Conservation (phyloP, 2,113 vertebrate species). For the Gallinago jamesoni region DNA sequence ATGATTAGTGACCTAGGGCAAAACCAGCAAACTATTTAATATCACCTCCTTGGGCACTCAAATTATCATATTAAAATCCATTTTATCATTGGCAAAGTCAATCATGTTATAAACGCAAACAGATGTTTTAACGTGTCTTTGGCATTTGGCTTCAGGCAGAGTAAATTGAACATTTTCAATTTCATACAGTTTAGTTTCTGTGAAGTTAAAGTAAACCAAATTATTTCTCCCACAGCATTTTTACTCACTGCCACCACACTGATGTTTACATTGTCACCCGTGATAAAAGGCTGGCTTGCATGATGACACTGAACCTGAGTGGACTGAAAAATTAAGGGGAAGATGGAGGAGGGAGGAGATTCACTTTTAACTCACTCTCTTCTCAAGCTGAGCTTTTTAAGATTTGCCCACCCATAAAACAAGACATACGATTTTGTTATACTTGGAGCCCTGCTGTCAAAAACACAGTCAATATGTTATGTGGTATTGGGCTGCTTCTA, state of each 20-base stretch:
- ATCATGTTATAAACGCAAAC: conserved; percentile 38
- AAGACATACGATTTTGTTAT: conserved; percentile 25
- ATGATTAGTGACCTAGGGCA: background rate
- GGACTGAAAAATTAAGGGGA: background rate
- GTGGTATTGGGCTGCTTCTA: background rate
- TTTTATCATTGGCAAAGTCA: conserved; percentile 54
- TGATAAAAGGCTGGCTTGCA: conserved; percentile 14
- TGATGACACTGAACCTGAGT: background rate
- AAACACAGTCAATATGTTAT: background rate
- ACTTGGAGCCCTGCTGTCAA: background rate
- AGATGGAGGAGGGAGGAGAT: background rate
- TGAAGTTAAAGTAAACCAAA: conserved; percentile 55
- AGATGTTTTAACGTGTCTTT: conserved; percentile 58
- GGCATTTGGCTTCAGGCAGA: conserved; percentile 37
- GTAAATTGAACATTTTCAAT: conserved; percentile 17
- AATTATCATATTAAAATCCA: conserved; percentile 59
- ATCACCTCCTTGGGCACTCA: conserved; percentile 30
- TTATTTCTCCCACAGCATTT: conserved; percentile 31
- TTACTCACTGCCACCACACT: background rate
- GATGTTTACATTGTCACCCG: conserved; percentile 9
- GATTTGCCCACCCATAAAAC: conserved; percentile 29
- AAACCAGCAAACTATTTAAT: conserved; percentile 40
- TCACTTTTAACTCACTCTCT: background rate
- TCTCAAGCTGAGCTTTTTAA: background rate
- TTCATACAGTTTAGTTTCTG: conserved; percentile 35